These are phyloP conservation scores for Cataglyphis albicans DNA, from an alignment of 2,888 invertebrate species.

Conservation along the genomic window DNA sequence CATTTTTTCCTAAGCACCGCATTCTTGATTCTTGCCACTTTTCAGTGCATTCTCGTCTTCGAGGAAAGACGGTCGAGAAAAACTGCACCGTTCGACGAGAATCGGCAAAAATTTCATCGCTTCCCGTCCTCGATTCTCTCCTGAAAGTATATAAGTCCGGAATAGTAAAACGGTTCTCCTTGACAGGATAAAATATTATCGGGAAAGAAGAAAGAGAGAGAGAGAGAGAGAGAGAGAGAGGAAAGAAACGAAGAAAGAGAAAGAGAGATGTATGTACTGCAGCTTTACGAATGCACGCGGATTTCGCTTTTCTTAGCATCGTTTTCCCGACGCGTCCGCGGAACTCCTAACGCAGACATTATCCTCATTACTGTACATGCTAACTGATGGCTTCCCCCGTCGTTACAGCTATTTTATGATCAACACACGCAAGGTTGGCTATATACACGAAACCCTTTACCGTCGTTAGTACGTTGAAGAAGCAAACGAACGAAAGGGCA, in stretches of 20 bases:
- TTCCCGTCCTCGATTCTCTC: neutral
- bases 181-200: neutral
- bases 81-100: neutral
- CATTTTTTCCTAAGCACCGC: constrained; percentile 3
- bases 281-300: neutral
- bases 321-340: neutral
- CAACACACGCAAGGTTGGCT: neutral
- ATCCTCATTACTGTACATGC: neutral
- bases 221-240: neutral
- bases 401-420: constrained; percentile 14
- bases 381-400: neutral
- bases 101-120: constrained; percentile 11
- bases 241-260: neutral
- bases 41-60: neutral
- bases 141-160: neutral
- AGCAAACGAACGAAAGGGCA: constrained; percentile 1
- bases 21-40: neutral
- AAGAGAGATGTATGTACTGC: neutral
- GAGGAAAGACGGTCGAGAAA: neutral
- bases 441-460: neutral
- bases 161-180: neutral
- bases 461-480: neutral
- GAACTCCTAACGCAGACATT: neutral
- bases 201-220: neutral
- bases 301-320: neutral